Conservation (phyloP, 2,888 invertebrate species). For the Siphlonurus alternatus region DNA sequence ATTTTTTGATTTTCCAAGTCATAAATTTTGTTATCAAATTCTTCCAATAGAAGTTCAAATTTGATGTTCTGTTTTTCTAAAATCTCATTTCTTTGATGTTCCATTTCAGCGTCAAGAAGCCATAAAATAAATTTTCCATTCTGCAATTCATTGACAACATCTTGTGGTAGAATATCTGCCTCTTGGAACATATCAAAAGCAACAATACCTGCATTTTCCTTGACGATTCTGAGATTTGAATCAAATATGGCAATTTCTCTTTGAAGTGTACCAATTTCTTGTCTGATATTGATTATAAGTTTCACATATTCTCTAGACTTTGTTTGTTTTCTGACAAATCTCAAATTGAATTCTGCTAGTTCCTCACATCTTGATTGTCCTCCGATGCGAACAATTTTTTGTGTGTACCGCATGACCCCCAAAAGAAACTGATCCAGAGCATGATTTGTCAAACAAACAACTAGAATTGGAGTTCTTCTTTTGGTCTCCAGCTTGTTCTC, state of each 20-base stretch:
- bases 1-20: not conserved
- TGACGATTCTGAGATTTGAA: not conserved
- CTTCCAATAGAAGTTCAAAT: not conserved
- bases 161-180: not conserved
- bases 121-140: not conserved
- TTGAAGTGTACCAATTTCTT: not conserved
- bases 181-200: not conserved
- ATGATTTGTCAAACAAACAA: constrained; percentile 30
- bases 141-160: not conserved
- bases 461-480: constrained; percentile 22
- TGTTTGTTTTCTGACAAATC: not conserved
- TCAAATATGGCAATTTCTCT: not conserved
- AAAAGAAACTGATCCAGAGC: constrained; percentile 31
- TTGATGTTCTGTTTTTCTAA: not conserved
- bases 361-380: constrained; percentile 10
- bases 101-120: not conserved
- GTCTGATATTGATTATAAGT: not conserved
- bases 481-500: constrained; percentile 17
- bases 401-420: constrained; percentile 7
- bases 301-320: not conserved
- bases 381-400: constrained; percentile 10
- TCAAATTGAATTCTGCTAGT: constrained; percentile 3
- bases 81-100: not conserved
- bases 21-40: not conserved
- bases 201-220: not conserved